These are phyloP conservation scores for Poecile montanus DNA, from an alignment of 2,797 vertebrate genomes.

Conservation along the genomic window DNA sequence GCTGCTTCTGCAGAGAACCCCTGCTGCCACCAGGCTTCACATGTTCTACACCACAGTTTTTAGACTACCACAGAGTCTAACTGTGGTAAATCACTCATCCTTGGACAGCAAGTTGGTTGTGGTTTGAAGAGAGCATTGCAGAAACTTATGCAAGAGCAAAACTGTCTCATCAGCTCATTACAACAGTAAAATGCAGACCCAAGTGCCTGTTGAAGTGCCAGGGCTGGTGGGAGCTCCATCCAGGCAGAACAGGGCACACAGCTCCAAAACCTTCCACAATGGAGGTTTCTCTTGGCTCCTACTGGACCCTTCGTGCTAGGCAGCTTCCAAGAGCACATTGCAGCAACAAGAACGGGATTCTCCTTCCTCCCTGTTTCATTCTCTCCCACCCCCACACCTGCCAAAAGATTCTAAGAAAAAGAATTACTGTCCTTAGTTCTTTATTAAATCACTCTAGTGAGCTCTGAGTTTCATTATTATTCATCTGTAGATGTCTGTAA, in stretches of 20 bases:
- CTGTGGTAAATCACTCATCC: background rate
- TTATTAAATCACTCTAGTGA: background rate
- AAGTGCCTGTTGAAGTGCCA: background rate
- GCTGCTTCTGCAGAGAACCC: background rate
- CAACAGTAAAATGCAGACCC: background rate
- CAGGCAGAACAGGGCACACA: background rate
- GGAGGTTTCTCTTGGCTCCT: background rate
- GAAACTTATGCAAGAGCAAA: background rate
- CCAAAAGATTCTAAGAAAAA: background rate
- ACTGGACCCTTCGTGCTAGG: background rate
- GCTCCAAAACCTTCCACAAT: fast-evolving
- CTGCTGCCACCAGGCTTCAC: background rate
- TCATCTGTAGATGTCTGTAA: background rate
- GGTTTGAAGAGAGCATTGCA: background rate
- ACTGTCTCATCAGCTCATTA: background rate
- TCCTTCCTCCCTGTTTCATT: background rate
- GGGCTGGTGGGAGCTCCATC: fast-evolving
- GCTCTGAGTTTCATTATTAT: background rate
- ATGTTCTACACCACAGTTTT: fast-evolving
- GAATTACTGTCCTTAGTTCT: background rate
- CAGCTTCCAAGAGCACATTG: background rate
- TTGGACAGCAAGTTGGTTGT: background rate
- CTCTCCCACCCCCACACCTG: background rate
- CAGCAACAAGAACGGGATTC: background rate
- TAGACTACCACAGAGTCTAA: too few relatives aligned